These are phyloP conservation scores for Torymus tubicola DNA, from an alignment of 2,888 invertebrate species.

Conservation along the genomic window DNA sequence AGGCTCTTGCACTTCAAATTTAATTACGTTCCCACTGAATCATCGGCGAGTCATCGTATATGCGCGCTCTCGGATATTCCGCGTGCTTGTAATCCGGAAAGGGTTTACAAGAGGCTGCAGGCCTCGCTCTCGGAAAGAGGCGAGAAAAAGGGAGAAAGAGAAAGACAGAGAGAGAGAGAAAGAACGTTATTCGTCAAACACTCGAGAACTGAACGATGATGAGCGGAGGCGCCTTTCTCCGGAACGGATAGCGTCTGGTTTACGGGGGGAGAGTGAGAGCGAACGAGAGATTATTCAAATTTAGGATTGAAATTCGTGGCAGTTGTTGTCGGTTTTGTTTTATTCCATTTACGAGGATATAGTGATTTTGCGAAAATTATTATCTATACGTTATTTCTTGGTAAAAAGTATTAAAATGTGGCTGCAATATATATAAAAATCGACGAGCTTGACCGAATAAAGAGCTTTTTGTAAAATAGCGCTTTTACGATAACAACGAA, in stretches of 20 bases:
- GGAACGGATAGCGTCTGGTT: background rate
- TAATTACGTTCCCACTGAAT: no score
- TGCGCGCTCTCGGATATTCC: slow-evolving; percentile 2
- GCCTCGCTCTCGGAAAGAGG: background rate
- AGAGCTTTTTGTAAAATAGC: background rate
- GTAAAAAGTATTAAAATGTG: no score
- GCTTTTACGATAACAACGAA: background rate
- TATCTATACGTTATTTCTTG: no score
- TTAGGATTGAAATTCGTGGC: background rate
- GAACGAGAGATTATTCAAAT: slow-evolving; percentile 41
- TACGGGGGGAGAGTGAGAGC: background rate
- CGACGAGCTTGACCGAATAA: no score
- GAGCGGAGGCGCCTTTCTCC: background rate
- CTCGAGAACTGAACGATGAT: slow-evolving; percentile 5
- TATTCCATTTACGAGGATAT: no score
- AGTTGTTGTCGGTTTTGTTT: no score
- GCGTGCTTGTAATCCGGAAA: slow-evolving; percentile 15
- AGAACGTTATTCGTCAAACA: slow-evolving; percentile 29
- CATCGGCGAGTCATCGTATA: no score
- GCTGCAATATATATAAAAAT: no score
- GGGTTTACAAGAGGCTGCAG: background rate
- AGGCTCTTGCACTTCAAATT: no score
- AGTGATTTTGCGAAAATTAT: no score
- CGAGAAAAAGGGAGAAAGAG: background rate
- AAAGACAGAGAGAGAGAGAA: background rate